Evolutionary conservation across 2,113 vertebrate genomes (phyloP).

Genomic region (Alouatta palliata): DNA sequence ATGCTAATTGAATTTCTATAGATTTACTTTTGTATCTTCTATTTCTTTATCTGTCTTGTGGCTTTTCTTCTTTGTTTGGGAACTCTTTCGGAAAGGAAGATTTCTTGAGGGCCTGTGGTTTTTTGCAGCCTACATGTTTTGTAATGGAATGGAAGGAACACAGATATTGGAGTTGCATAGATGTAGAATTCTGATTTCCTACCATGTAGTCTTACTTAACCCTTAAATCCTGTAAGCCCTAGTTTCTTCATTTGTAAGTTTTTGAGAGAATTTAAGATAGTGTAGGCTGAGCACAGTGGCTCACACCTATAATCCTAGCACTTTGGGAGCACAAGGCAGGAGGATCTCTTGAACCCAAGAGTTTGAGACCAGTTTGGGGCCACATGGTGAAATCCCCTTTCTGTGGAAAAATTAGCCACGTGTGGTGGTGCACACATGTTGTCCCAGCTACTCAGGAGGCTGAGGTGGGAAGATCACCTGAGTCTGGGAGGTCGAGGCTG

Average conservation of each 20-base stretch:
- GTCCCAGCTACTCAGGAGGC: too few species aligned
- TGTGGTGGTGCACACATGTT: too few species aligned
- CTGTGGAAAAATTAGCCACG: too few species aligned
- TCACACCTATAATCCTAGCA: too few species aligned
- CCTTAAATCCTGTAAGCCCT: background rate
- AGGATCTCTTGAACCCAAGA: too few species aligned
- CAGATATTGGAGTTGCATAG: background rate
- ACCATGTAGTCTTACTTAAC: background rate
- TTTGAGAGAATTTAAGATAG: background rate
- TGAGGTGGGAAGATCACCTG: too few species aligned
- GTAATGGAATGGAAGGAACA: background rate
- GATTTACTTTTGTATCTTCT: background rate
- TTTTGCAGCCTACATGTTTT: background rate
- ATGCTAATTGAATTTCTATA: background rate
- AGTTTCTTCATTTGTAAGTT: constrained; percentile 24
- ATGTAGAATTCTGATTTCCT: background rate
- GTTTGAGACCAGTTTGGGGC: too few species aligned
- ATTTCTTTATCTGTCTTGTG: background rate
- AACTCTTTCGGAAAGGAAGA: constrained; percentile 24
- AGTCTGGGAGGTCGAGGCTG: too few species aligned
- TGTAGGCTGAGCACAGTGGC: too few species aligned
- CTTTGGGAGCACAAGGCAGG: too few species aligned
- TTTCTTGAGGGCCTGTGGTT: background rate
- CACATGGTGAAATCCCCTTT: too few species aligned
- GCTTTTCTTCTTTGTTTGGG: constrained; percentile 11